These are phyloP conservation scores for Eriosoma lanigerum DNA, from an alignment of 1,140 invertebrate species.

Conservation along the genomic window DNA sequence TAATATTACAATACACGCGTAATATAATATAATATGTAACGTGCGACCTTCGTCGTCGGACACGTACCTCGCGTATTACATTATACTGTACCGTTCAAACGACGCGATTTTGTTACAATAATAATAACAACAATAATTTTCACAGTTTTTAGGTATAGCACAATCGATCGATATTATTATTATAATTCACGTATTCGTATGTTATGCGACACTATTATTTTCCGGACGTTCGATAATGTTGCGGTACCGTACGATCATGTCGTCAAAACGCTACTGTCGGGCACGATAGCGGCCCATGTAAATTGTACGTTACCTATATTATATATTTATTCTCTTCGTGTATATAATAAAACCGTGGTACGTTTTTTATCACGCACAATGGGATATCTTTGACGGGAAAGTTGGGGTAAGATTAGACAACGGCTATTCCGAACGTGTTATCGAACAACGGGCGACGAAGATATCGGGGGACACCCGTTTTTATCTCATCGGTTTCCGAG, in stretches of 20 bases:
- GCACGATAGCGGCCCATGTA: constrained; percentile 16
- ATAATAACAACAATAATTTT: too few relatives aligned
- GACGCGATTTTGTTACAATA: too few relatives aligned
- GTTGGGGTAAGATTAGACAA: constrained; percentile 50
- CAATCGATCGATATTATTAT: too few relatives aligned
- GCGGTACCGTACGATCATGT: constrained; percentile 4
- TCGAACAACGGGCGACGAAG: constrained; percentile 14
- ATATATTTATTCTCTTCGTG: constrained; percentile 21
- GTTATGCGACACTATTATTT: background rate
- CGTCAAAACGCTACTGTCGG: constrained; percentile 40
- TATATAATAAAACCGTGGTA: too few relatives aligned
- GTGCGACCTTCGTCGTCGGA: background rate
- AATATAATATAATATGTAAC: background rate
- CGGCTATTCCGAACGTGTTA: constrained; percentile 45
- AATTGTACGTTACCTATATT: background rate
- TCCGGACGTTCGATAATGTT: background rate
- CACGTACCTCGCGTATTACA: background rate
- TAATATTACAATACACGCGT: background rate
- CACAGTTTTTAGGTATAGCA: too few relatives aligned
- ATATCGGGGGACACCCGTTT: constrained; percentile 32
- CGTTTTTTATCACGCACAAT: constrained; percentile 19
- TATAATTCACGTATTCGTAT: too few relatives aligned
- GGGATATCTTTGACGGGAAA: constrained; percentile 42
- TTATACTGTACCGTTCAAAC: too few relatives aligned
- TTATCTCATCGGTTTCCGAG: constrained; percentile 43